Evolutionary conservation across 2,113 vertebrate species (phyloP).

Genomic region (Oreochromis aureus): DNA sequence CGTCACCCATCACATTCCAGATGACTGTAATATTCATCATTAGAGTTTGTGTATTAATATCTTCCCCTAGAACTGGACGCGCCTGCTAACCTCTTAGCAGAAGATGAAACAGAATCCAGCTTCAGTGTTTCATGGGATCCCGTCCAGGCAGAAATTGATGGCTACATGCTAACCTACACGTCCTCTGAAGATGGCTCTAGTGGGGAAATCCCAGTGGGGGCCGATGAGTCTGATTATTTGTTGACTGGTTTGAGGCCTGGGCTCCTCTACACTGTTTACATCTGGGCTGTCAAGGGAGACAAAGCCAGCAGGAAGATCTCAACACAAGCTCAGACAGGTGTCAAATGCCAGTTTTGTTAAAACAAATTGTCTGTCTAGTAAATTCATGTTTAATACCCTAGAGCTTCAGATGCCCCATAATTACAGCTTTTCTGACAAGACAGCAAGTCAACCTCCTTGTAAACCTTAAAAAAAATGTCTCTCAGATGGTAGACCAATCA

Average conservation of each 20-base stretch:
- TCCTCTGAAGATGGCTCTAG: constrained; percentile 65
- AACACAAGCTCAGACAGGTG: constrained; percentile 74
- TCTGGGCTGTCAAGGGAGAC: constrained; percentile 74
- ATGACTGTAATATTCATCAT: not conserved
- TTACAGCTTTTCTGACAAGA: not conserved
- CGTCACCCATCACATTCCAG: not conserved
- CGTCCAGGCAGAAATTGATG: constrained; percentile 69
- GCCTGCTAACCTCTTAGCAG: constrained; percentile 43
- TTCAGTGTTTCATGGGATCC: constrained; percentile 69
- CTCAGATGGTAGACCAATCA: not conserved
- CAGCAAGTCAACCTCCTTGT: not conserved
- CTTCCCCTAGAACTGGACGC: constrained; percentile 34
- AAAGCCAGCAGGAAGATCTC: constrained; percentile 68
- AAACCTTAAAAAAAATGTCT: not conserved
- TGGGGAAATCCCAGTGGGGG: constrained; percentile 57
- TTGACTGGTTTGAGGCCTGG: constrained; percentile 72
- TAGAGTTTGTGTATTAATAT: not conserved
- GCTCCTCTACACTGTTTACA: constrained; percentile 65
- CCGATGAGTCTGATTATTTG: constrained; percentile 54
- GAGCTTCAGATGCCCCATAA: not conserved
- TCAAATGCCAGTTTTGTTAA: not conserved
- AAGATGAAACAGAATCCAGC: constrained; percentile 67
- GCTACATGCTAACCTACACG: constrained; percentile 74
- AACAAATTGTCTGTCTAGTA: not conserved
- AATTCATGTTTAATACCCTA: not conserved